Evolutionary conservation across 2,888 invertebrate species (phyloP).

Genomic region (Lasioglossum calceatum): DNA sequence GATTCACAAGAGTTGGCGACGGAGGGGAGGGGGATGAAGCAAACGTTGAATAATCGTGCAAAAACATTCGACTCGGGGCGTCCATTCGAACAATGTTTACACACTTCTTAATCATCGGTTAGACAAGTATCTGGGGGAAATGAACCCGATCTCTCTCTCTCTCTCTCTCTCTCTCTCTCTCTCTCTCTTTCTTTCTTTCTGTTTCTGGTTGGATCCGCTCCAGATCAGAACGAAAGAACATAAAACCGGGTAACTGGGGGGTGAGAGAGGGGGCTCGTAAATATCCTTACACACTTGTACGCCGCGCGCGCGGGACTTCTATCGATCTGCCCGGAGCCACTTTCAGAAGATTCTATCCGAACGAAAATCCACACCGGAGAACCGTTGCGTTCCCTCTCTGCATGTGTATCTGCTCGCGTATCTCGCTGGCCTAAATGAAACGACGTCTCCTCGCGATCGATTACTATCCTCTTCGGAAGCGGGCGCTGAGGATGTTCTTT

Average conservation of each 20-base stretch:
- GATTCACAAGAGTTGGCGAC: not conserved
- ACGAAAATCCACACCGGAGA: constrained; percentile 57
- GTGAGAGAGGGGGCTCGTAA: constrained; percentile 45
- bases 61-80: constrained; percentile 32
- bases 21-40: not conserved
- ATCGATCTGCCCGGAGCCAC: constrained; percentile 64
- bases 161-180: not conserved
- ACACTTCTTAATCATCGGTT: constrained; percentile 46
- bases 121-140: constrained; percentile 53
- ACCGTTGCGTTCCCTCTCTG: constrained; percentile 14
- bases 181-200: not conserved
- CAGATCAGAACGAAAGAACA: constrained; percentile 38
- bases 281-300: constrained; percentile 63
- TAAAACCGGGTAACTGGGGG: not conserved
- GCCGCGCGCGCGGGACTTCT: constrained; percentile 54
- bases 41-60: constrained; percentile 36
- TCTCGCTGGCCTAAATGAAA: constrained; percentile 21
- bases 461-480: constrained; percentile 25
- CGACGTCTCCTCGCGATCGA: constrained; percentile 25
- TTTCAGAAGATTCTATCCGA: constrained; percentile 63
- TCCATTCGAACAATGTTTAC: constrained; percentile 37
- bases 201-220: constrained; percentile 45
- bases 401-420: constrained; percentile 21
- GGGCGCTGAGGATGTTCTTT: not conserved
- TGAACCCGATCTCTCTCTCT: constrained; percentile 30